Conservation (phyloP, 2,113 vertebrate species). For the Ellobius talpinus region DNA sequence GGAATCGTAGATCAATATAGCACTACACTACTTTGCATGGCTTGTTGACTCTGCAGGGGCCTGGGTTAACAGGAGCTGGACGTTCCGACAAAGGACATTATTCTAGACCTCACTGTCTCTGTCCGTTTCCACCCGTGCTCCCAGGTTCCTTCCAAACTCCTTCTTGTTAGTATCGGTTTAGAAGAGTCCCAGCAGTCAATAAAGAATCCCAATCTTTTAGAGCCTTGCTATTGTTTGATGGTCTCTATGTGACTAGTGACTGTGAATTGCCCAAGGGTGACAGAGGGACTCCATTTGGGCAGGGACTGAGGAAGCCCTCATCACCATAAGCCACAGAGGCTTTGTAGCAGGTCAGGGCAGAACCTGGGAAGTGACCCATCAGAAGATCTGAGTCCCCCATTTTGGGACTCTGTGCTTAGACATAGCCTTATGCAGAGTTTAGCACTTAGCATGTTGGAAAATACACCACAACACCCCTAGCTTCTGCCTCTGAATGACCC, state of each 20-base stretch:
- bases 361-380: slow-evolving; percentile 6
- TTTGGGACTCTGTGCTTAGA: background rate
- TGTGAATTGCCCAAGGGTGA: background rate
- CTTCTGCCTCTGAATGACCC: background rate
- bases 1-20: background rate
- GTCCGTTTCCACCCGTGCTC: background rate
- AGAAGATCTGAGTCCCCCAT: background rate
- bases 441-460: background rate
- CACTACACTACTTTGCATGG: background rate
- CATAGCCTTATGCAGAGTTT: background rate
- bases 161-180: background rate
- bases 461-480: background rate
- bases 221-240: background rate
- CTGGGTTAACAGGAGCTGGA: background rate
- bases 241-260: slow-evolving; percentile 5
- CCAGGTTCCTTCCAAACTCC: background rate
- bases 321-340: background rate
- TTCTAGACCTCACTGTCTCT: background rate
- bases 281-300: background rate
- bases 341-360: background rate
- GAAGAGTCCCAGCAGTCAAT: background rate
- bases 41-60: background rate
- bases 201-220: background rate
- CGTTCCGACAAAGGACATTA: background rate
- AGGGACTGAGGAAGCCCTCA: background rate